Percentiles rank a stretch among this genome's conserved stretches.
Conservation (phyloP, 2,888 invertebrate genomes). For the Cancer borealis region DNA sequence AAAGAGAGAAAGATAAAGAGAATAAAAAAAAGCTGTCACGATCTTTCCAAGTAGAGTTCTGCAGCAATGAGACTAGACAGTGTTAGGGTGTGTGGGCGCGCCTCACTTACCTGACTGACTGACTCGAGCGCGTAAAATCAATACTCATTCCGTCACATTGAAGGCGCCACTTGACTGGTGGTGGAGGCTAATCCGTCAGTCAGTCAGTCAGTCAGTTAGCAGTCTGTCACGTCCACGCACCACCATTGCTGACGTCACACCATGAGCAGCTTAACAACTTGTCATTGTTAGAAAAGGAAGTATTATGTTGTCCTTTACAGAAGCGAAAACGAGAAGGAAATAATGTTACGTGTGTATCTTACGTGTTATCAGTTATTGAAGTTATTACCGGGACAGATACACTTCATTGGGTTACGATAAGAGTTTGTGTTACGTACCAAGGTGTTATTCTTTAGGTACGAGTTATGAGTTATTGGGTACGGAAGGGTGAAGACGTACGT, state of each 20-base stretch:
- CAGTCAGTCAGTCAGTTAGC: neutral
- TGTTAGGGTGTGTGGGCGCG: neutral
- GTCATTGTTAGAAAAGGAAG: neutral
- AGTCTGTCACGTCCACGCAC: slow-evolving; percentile 4
- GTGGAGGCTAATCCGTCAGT: slow-evolving; percentile 13
- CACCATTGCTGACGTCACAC: neutral
- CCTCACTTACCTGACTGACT: neutral
- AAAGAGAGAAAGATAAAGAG: too few relatives aligned
- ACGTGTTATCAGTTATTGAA: too few relatives aligned
- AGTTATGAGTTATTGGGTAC: too few relatives aligned
- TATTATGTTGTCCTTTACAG: neutral
- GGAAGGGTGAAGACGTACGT: too few relatives aligned
- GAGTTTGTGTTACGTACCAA: too few relatives aligned
- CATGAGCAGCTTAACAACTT: neutral
- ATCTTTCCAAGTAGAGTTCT: neutral
- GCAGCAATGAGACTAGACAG: neutral
- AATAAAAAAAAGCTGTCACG: neutral
- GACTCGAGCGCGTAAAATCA: neutral
- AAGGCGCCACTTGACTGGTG: slow-evolving; percentile 37
- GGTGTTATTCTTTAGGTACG: too few relatives aligned
- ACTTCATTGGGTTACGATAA: too few relatives aligned
- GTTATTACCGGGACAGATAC: too few relatives aligned
- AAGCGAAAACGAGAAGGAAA: too few relatives aligned
- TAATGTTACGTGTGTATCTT: too few relatives aligned
- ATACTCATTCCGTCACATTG: slow-evolving; percentile 14